phyloP scores from a whole-genome alignment of 2,888 invertebrate species.

The Ophioninae sp. region DNA sequence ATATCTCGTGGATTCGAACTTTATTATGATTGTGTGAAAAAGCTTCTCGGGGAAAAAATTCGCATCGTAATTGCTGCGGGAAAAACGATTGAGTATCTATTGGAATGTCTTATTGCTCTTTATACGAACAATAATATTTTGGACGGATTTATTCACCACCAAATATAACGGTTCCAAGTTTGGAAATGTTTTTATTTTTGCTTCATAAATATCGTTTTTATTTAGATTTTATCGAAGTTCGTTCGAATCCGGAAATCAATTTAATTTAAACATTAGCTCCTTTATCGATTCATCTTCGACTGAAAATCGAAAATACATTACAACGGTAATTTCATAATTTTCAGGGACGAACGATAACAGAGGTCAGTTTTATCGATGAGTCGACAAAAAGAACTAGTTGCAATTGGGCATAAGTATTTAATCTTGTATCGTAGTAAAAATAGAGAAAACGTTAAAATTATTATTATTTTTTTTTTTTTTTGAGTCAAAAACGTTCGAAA shows the following conservation, averaged over 20 bases:
- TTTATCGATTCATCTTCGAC: background rate
- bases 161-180: background rate
- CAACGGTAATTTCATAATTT: background rate
- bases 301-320: background rate
- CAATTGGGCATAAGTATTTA: background rate
- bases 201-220: background rate
- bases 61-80: background rate
- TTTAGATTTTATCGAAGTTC: background rate
- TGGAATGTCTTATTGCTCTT: slow-evolving; percentile 34
- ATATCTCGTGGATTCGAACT: background rate
- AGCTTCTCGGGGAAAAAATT: background rate
- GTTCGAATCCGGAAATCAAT: background rate
- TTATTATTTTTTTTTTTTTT: background rate
- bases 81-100: background rate
- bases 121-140: background rate
- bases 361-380: background rate
- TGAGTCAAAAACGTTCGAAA: background rate
- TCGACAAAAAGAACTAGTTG: background rate
- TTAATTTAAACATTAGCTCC: background rate
- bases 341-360: background rate
- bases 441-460: background rate
- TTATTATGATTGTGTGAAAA: background rate
- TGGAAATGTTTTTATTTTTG: background rate
- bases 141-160: background rate
- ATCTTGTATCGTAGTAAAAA: background rate